phyloP scores from a whole-genome alignment of 2,113 vertebrate genomes.

The Zosterops hypoxanthus region DNA sequence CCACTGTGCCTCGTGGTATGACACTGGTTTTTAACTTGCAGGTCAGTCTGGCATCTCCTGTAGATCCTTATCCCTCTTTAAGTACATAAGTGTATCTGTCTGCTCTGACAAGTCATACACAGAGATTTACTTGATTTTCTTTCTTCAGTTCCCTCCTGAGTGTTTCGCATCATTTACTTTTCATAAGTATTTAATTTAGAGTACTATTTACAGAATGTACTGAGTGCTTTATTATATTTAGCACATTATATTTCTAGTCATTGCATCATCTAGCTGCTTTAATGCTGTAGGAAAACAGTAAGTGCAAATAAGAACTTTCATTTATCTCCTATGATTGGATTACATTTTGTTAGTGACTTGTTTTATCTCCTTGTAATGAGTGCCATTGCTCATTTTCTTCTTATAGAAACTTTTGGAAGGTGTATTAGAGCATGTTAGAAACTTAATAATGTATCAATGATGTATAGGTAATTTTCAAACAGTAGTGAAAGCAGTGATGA shows the following conservation, averaged over 20 bases:
- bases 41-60: not conserved
- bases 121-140: not conserved
- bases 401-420: not conserved
- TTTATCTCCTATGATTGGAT: constrained; percentile 2
- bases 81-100: not conserved
- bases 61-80: not conserved
- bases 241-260: not conserved
- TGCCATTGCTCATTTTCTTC: not conserved
- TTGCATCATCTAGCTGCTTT: not conserved
- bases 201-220: not conserved
- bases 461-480: not conserved
- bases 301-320: not conserved
- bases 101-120: not conserved
- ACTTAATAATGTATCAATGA: not conserved
- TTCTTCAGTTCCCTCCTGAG: not conserved
- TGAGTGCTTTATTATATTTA: not conserved
- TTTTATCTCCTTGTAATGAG: not conserved
- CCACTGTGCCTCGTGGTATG: not conserved
- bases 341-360: constrained; percentile 4
- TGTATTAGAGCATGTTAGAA: not conserved
- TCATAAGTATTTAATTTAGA: not conserved
- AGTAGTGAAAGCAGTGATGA: not conserved
- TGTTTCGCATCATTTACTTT: constrained; percentile 2
- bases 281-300: not conserved
- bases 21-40: not conserved